phyloP scores from a whole-genome alignment of 2,888 invertebrate species.

The Monoplex corrugatus region DNA sequence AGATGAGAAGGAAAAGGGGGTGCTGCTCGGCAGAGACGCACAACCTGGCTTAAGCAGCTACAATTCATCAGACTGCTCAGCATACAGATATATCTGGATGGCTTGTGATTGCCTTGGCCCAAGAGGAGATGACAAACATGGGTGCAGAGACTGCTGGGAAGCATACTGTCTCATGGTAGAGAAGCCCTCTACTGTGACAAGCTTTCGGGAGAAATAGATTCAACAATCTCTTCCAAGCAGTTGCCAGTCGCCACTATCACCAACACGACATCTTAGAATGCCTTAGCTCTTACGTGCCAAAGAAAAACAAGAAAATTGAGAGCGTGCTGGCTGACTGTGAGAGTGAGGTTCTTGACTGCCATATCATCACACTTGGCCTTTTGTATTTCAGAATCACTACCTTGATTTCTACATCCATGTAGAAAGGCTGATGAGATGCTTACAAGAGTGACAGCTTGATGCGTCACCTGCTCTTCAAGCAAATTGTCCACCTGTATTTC shows the following conservation, averaged over 20 bases:
- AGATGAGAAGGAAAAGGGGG: background rate
- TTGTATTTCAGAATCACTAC: conserved; percentile 13
- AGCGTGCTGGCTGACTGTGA: background rate
- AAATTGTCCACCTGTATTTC: conserved; percentile 12
- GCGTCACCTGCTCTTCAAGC: background rate
- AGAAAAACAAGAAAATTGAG: background rate
- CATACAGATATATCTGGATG: background rate
- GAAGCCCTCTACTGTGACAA: background rate
- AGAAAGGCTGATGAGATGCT: background rate
- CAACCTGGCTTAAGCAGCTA: too few relatives aligned
- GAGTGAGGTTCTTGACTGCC: background rate
- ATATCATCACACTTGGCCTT: background rate
- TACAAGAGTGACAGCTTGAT: background rate
- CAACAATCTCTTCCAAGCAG: conserved; percentile 10
- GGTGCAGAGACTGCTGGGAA: background rate
- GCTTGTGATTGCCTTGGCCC: conserved; percentile 24
- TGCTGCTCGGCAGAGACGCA: too few relatives aligned
- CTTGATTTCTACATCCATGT: conserved; percentile 12
- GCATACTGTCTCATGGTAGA: background rate
- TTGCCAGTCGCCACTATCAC: conserved; percentile 10
- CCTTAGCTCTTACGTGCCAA: background rate
- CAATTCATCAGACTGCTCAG: too few relatives aligned
- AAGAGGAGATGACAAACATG: conserved; percentile 8
- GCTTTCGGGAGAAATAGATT: conserved; percentile 9
- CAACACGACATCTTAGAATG: background rate